A percentile compares a stretch with the other conserved stretches of the same genome.
Evolutionary conservation across 2,113 vertebrate genomes (phyloP).

Genomic region (Silurus glanis): DNA sequence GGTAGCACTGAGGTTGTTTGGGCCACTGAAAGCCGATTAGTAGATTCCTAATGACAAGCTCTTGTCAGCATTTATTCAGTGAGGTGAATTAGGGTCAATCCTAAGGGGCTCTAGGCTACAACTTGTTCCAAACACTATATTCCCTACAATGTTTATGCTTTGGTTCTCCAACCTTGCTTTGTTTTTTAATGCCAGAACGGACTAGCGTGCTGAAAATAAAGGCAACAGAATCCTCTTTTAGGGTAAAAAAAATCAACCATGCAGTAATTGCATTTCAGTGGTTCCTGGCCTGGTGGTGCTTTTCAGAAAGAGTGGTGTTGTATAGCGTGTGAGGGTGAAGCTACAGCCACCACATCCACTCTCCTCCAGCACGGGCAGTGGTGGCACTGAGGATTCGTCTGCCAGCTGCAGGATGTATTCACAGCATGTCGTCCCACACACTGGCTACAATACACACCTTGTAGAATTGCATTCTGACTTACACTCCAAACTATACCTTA

Average conservation of each 20-base stretch:
- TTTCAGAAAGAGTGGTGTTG: neutral
- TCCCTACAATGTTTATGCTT: neutral
- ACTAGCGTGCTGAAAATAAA: slow-evolving; percentile 17
- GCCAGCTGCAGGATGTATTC: slow-evolving; percentile 34
- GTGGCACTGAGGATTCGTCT: slow-evolving; percentile 21
- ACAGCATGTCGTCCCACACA: slow-evolving; percentile 22
- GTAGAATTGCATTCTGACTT: neutral
- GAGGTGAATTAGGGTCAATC: slow-evolving; percentile 13
- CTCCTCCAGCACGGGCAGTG: slow-evolving; percentile 2
- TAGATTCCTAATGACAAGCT: slow-evolving; percentile 23
- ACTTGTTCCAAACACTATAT: neutral
- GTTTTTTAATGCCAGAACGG: slow-evolving; percentile 11
- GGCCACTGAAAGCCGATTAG: slow-evolving; percentile 32
- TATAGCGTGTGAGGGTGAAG: slow-evolving; percentile 24
- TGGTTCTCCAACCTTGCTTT: neutral
- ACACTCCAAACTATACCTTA: slow-evolving; percentile 28
- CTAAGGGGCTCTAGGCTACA: neutral
- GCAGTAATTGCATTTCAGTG: slow-evolving; percentile 15
- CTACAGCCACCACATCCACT: slow-evolving; percentile 16
- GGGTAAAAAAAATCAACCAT: slow-evolving; percentile 22
- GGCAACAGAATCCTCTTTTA: neutral
- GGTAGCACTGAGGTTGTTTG: slow-evolving; percentile 23
- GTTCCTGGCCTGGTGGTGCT: slow-evolving; percentile 12
- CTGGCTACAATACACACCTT: slow-evolving; percentile 17
- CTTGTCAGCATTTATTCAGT: slow-evolving; percentile 7